Conservation (phyloP, 2,888 invertebrate species). For the Drosophila conformis region DNA sequence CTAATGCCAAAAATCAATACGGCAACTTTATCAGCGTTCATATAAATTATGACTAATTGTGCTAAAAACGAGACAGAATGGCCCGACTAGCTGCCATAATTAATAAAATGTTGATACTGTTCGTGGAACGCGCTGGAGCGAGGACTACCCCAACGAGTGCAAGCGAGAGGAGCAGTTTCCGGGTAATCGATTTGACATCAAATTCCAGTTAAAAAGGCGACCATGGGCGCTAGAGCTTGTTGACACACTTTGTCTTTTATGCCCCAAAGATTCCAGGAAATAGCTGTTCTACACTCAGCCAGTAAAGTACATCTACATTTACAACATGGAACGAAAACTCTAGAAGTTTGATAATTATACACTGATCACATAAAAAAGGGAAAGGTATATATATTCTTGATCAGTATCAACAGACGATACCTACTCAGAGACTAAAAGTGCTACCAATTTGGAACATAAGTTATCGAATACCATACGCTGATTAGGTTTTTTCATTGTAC, state of each 20-base stretch:
- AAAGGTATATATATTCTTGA: not conserved
- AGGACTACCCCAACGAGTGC: conserved; percentile 45
- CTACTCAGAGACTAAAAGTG: not conserved
- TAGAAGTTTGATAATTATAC: not conserved
- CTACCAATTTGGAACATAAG: not conserved
- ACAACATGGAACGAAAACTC: too few relatives aligned
- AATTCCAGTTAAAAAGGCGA: not conserved
- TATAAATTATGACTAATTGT: conserved; percentile 81
- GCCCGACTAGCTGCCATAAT: conserved; percentile 49
- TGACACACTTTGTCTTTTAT: not conserved
- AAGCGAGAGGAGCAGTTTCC: not conserved
- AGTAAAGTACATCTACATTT: not conserved
- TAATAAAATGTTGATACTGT: conserved; percentile 62
- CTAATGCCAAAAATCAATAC: conserved; percentile 76
- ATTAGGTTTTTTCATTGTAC: not conserved
- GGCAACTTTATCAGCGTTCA: conserved; percentile 64
- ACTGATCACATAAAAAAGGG: not conserved
- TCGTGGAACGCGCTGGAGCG: not conserved
- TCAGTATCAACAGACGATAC: not conserved
- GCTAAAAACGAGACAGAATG: conserved; percentile 74
- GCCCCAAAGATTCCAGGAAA: not conserved
- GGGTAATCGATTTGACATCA: not conserved
- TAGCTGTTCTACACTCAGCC: not conserved
- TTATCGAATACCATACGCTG: not conserved
- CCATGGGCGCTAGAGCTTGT: not conserved